Percentiles rank a stretch among this genome's conserved stretches.
These are phyloP conservation scores for Brachionus paranguensis DNA, from an alignment of 1,140 invertebrate genomes.

Conservation along the genomic window DNA sequence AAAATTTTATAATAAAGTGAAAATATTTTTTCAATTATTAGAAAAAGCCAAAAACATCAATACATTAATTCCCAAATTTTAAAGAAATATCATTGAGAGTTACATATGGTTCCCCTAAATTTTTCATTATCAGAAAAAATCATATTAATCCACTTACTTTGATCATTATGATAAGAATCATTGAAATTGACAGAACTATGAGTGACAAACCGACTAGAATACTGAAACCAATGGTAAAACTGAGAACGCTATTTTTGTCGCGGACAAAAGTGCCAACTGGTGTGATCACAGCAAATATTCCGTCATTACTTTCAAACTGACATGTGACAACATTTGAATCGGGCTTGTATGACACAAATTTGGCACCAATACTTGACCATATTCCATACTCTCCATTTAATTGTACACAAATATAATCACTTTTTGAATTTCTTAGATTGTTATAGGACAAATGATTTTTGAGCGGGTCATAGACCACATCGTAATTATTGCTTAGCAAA, in stretches of 20 bases:
- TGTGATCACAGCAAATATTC: conserved; percentile 6
- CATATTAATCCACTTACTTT: conserved; percentile 3
- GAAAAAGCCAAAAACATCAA: too few species aligned
- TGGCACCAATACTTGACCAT: neutral
- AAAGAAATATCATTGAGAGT: too few species aligned
- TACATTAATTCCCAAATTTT: too few species aligned
- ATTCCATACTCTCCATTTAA: neutral
- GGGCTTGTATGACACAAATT: neutral
- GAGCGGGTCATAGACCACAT: neutral
- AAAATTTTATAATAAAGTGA: too few species aligned
- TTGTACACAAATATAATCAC: neutral
- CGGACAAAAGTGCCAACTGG: neutral
- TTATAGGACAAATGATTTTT: neutral
- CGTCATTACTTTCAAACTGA: neutral
- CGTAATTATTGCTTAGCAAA: neutral
- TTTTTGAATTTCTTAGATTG: neutral
- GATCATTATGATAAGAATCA: neutral
- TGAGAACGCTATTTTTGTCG: neutral
- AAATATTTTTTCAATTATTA: too few species aligned
- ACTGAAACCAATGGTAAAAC: conserved; percentile 1
- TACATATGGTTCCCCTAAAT: too few species aligned
- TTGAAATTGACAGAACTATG: neutral
- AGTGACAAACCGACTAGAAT: neutral
- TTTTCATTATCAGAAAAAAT: too few species aligned
- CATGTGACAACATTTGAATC: neutral